A percentile compares a stretch with the other conserved stretches of the same genome.
phyloP scores from a whole-genome alignment of 2,888 invertebrate genomes.

The Apotomis betuletana region DNA sequence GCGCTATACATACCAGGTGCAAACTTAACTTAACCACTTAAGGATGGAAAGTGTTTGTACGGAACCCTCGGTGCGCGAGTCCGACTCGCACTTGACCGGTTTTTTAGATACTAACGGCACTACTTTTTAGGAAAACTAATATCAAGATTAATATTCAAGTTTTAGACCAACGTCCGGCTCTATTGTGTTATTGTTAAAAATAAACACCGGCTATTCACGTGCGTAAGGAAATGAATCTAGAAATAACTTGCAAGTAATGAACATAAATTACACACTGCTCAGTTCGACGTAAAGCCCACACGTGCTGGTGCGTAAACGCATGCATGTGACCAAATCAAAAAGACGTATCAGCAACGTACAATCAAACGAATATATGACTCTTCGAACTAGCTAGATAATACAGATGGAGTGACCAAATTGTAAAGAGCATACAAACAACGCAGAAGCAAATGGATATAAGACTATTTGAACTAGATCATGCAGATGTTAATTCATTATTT shows the following conservation, averaged over 20 bases:
- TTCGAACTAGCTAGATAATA: background rate
- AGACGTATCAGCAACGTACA: background rate
- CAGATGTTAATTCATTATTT: background rate
- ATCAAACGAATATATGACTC: background rate
- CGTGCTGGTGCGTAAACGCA: conserved; percentile 54
- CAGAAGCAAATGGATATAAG: no score
- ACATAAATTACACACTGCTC: conserved; percentile 61
- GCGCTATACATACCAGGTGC: no score
- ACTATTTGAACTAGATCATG: no score
- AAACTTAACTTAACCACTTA: no score
- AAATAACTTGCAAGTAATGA: conserved; percentile 62
- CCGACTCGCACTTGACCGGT: no score
- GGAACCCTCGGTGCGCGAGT: no score
- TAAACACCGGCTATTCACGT: conserved; percentile 50
- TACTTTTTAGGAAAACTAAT: background rate
- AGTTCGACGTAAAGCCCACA: conserved; percentile 58
- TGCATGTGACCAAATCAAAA: conserved; percentile 43
- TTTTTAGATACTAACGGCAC: no score
- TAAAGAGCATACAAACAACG: no score
- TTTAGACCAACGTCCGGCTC: background rate
- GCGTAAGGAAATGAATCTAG: conserved; percentile 58
- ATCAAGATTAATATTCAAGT: conserved; percentile 26
- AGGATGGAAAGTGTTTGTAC: no score
- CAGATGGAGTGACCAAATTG: background rate
- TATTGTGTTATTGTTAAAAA: conserved; percentile 42